These are phyloP conservation scores for Callospermophilus lateralis DNA, from an alignment of 2,113 vertebrate genomes.

Conservation along the genomic window DNA sequence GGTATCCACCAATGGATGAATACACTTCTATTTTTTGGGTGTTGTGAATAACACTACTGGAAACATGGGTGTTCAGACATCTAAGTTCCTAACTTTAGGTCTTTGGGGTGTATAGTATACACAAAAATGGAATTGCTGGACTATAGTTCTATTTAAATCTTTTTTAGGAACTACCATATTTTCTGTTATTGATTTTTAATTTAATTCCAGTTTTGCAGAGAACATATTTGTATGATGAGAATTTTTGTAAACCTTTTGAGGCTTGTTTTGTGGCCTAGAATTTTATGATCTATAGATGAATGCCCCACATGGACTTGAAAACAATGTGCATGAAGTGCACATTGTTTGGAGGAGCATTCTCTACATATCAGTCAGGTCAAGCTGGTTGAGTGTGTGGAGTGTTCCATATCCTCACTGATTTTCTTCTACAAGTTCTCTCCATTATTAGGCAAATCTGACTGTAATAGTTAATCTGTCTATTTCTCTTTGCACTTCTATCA, in stretches of 20 bases:
- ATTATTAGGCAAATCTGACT: background rate
- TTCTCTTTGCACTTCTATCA: background rate
- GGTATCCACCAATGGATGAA: background rate
- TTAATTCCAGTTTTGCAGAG: background rate
- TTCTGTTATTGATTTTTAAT: conserved; percentile 17
- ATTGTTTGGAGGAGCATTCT: background rate
- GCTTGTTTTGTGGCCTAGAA: background rate
- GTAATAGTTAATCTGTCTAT: background rate
- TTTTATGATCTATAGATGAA: background rate
- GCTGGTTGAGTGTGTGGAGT: background rate
- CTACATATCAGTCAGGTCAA: background rate
- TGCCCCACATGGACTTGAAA: background rate
- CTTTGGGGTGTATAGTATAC: background rate
- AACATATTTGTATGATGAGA: conserved; percentile 22
- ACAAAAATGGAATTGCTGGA: background rate
- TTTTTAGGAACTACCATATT: too few relatives aligned
- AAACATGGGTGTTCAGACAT: background rate
- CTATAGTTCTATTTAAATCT: background rate
- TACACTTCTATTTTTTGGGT: background rate
- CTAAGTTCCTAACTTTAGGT: background rate
- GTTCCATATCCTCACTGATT: background rate
- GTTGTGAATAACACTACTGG: background rate
- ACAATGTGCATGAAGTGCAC: background rate
- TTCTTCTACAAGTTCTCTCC: background rate
- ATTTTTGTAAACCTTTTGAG: background rate